Base-by-base conservation (phyloP, 2,797 vertebrate genomes). In the Gobionotothen gibberifrons region DNA sequence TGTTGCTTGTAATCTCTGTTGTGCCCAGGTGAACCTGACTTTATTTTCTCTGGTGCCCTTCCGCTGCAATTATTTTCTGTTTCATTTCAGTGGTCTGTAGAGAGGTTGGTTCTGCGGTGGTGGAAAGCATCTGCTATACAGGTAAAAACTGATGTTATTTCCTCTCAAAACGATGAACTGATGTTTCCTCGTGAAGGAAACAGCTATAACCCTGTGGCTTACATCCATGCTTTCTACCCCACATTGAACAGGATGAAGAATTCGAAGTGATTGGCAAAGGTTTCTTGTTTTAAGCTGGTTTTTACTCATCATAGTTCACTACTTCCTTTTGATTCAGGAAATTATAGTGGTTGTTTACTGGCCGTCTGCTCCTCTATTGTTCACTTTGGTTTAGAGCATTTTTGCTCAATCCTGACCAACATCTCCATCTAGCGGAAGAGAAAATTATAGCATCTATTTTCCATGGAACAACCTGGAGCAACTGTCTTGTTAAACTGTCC, bases 401-500 rank as follows among this genome's bases (percentile, higher is more conserved):
- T 3, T 2, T 5, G 9, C 42, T 65, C 54, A 72, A 46, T 78
- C 65, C 85, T 86, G 77, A 69, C 52, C 65, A 87, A 87, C 85
- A 90, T 58, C 89, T 59, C 89, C 90, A 91, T 84, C 90, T 91
- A 85, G 86, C 87, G 92, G 90, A 72, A 1, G 1, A 69, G 5
- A 39, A 53, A 69, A 57, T 29, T 6, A 72, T 6, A 36, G 15
- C 46, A 46, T 17, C 9, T 70, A 0, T 53, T 63, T 32, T 65
- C 9, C 19, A 2, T 8, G 10, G 8, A 51, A 17, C 40, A 60
- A 22, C 9, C 43, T 26, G 6, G 7, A 22, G 32, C 7, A 17
- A 61, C 40, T 52, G 40, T 29, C 17, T 56, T 48, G 43, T 29
- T 17, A 48, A 29, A 43, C 21, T 39, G 59, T 36, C n/a, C 10